A percentile compares a stretch with the other conserved stretches of the same genome.
Conservation (phyloP, 1,140 invertebrate species). For the Drosophila sp. region DNA sequence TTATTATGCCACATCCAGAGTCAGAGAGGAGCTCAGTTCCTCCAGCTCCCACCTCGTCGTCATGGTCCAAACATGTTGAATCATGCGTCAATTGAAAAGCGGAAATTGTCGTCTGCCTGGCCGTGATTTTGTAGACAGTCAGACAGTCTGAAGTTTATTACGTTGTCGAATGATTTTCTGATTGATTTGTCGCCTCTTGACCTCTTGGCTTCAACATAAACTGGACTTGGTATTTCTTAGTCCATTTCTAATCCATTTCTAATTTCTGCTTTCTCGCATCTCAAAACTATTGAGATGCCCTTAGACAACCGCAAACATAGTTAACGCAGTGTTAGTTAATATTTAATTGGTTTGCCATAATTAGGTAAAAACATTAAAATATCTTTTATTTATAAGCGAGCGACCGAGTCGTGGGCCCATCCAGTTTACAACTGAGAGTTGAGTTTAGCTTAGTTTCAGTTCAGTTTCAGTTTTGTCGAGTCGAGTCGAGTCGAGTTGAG, state of each 20-base stretch:
- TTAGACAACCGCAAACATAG: constrained; percentile 59
- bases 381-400: constrained; percentile 71
- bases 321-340: constrained; percentile 70
- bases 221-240: not conserved
- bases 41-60: not conserved
- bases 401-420: constrained; percentile 14
- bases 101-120: constrained; percentile 79
- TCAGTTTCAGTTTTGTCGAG: constrained; percentile 9
- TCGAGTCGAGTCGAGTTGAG: constrained; percentile 28
- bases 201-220: constrained; percentile 1
- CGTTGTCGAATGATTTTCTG: constrained; percentile 65
- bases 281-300: constrained; percentile 17
- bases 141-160: constrained; percentile 74
- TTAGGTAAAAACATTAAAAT: constrained; percentile 82
- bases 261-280: no score
- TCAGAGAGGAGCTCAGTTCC: not conserved
- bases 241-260: no score
- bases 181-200: constrained; percentile 73
- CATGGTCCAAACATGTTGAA: not conserved
- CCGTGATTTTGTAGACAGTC: constrained; percentile 61
- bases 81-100: constrained; percentile 65
- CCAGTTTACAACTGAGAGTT: constrained; percentile 45
- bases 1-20: constrained; percentile 61
- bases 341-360: constrained; percentile 78
- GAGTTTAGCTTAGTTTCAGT: constrained; percentile 23